A percentile compares a stretch with the other conserved stretches of the same genome.
phyloP scores from a whole-genome alignment of 1,140 invertebrate genomes.

The Drosophila lacertosa region DNA sequence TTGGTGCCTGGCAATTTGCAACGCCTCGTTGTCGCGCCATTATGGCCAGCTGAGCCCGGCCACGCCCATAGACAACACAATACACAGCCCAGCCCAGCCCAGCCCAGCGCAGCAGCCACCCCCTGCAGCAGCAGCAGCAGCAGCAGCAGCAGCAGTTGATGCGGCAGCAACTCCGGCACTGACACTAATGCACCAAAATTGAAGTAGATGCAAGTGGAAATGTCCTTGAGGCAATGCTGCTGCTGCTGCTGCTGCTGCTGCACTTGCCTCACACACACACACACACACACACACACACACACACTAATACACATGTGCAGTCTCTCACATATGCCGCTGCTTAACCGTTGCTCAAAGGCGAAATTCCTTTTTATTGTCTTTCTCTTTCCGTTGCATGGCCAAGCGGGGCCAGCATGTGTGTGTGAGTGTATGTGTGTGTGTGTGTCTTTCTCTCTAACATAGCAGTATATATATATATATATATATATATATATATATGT shows the following conservation, averaged over 20 bases:
- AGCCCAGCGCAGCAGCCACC: conserved; percentile 3
- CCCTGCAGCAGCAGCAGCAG: background rate
- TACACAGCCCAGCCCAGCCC: background rate
- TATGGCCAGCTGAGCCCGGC: conserved; percentile 51
- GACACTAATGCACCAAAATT: conserved; percentile 79
- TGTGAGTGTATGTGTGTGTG: background rate
- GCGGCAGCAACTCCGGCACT: conserved; percentile 51
- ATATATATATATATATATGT: background rate
- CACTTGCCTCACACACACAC: conserved; percentile 16
- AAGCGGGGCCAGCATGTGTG: no score
- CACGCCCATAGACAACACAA: conserved; percentile 44
- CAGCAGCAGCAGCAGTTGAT: background rate
- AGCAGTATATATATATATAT: background rate
- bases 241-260: conserved; percentile 31
- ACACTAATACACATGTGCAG: conserved; percentile 6
- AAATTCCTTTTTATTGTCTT: conserved; percentile 47
- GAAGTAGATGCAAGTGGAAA: conserved; percentile 77
- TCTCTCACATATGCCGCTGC: conserved; percentile 40
- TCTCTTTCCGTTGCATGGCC: conserved; percentile 1
- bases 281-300: background rate
- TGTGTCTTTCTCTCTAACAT: conserved; percentile 16
- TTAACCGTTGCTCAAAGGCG: conserved; percentile 63
- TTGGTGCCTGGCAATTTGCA: conserved; percentile 48
- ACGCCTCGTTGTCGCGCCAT: conserved; percentile 63
- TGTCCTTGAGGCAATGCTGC: conserved; percentile 67